Conservation (phyloP, 2,888 invertebrate genomes). For the Plutella xylostella region DNA sequence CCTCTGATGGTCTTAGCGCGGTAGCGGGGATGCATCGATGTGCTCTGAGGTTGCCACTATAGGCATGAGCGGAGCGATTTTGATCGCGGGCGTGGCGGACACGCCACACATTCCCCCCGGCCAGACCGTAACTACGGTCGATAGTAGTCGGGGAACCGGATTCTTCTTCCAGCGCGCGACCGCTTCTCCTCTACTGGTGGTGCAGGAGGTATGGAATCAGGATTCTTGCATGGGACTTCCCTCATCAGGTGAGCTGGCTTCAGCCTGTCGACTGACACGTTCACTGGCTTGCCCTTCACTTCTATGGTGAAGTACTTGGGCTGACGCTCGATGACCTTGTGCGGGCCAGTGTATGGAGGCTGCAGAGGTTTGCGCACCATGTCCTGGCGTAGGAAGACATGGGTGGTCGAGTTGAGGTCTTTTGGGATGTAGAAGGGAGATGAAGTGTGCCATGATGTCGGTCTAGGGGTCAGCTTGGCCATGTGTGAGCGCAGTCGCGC, state of each 20-base stretch:
- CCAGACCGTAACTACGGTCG: slow-evolving; percentile 2
- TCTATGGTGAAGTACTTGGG: neutral
- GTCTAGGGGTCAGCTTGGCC: neutral
- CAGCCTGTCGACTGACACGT: neutral
- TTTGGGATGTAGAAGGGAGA: slow-evolving; percentile 1
- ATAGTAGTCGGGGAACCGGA: neutral
- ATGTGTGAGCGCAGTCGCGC: neutral
- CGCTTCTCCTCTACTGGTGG: no score
- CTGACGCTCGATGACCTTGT: neutral
- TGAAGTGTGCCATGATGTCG: neutral
- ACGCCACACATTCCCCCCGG: slow-evolving; percentile 1
- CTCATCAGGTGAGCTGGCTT: neutral
- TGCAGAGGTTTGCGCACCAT: neutral
- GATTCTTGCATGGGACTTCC: neutral
- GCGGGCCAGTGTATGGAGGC: neutral
- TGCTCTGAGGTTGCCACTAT: no score
- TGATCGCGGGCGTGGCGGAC: no score
- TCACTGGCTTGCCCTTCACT: neutral
- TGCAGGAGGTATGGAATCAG: neutral
- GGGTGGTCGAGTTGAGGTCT: neutral
- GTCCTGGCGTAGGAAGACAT: slow-evolving; percentile 1
- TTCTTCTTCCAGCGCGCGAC: neutral
- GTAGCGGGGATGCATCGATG: no score
- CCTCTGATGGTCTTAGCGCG: no score
- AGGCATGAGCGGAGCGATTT: no score